phyloP scores from a whole-genome alignment of 2,113 vertebrate species.

The Tretioscincus oriximinensis region DNA sequence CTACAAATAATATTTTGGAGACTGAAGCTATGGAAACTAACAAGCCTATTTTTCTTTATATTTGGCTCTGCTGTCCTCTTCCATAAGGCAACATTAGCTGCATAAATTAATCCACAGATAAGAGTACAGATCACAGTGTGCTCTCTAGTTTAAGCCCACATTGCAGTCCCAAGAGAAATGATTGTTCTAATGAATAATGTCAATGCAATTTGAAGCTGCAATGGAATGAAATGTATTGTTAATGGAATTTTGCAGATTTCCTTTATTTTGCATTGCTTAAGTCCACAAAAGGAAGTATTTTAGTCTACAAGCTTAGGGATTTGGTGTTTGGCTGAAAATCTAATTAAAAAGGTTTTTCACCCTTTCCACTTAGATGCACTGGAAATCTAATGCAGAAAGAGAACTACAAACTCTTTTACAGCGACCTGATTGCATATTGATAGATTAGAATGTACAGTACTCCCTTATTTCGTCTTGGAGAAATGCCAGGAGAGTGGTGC shows the following conservation, averaged over 20 bases:
- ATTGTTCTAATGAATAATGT: constrained; percentile 27
- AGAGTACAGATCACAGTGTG: background rate
- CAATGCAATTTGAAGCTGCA: constrained; percentile 36
- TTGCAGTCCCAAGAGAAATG: constrained; percentile 30
- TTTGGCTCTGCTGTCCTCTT: constrained; percentile 7
- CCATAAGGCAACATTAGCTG: background rate
- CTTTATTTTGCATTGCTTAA: constrained; percentile 47
- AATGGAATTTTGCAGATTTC: constrained; percentile 52
- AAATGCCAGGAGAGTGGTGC: too few species aligned
- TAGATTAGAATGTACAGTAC: constrained; percentile 16
- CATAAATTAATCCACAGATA: constrained; percentile 34
- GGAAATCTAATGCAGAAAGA: constrained; percentile 43
- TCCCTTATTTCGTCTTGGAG: too few species aligned
- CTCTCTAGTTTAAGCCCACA: background rate
- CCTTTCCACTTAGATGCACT: constrained; percentile 14
- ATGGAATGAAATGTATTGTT: constrained; percentile 54
- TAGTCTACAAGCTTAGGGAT: constrained; percentile 30
- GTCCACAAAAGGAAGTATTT: constrained; percentile 50
- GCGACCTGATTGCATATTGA: constrained; percentile 54
- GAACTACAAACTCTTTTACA: constrained; percentile 44
- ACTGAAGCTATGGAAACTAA: background rate
- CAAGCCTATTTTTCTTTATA: constrained; percentile 10
- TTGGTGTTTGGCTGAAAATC: constrained; percentile 35
- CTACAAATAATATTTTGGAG: background rate
- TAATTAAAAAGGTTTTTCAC: constrained; percentile 50